phyloP scores from a whole-genome alignment of 2,797 vertebrate genomes.

The Sylvilagus floridanus region DNA sequence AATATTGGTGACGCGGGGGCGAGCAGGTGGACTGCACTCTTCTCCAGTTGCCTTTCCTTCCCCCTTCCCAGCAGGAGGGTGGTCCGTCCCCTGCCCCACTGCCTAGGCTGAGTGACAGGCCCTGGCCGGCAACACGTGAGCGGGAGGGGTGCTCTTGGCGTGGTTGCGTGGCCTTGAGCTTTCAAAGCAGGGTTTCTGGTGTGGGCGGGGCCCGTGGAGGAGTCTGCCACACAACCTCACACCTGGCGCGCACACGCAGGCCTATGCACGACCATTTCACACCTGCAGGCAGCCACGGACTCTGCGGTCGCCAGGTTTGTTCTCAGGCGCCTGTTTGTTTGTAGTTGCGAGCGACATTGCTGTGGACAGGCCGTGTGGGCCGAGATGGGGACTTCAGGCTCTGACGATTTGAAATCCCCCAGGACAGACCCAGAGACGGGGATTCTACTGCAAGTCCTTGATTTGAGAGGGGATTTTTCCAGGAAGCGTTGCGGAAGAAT shows the following conservation, averaged over 20 bases:
- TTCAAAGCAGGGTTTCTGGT: neutral
- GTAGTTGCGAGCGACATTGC: neutral
- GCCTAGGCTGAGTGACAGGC: neutral
- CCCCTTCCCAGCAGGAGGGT: neutral
- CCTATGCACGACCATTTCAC: neutral
- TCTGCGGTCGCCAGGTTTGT: neutral
- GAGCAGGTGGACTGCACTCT: neutral
- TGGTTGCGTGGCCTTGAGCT: neutral
- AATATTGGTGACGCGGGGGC: neutral
- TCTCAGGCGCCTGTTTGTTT: neutral
- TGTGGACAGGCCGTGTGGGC: neutral
- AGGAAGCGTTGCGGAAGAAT: neutral
- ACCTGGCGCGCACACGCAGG: neutral
- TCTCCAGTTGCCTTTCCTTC: neutral
- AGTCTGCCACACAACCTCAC: accelerated
- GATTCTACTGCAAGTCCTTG: neutral
- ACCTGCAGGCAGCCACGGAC: neutral
- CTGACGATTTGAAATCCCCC: neutral
- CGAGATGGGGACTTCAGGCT: neutral
- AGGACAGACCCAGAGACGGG: neutral
- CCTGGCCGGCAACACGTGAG: neutral
- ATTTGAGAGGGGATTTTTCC: neutral
- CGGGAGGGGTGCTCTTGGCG: neutral
- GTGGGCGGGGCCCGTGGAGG: neutral
- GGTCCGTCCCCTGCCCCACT: neutral